These are phyloP conservation scores for Macrotrachela quadricornifera DNA, from an alignment of 1,140 invertebrate species.

Conservation along the genomic window DNA sequence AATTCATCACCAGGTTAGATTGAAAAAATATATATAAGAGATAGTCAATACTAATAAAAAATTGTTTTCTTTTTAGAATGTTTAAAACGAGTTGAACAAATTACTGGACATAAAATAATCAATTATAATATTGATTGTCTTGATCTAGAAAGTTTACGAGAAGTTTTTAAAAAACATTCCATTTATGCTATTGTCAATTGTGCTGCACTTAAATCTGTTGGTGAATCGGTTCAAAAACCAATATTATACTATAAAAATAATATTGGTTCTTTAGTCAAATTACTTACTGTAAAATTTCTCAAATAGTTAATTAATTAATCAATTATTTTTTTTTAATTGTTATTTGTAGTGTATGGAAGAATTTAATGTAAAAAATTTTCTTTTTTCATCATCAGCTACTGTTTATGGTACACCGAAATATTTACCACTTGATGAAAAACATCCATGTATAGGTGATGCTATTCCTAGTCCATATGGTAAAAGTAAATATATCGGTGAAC, in stretches of 20 bases:
- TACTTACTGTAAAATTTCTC: no score
- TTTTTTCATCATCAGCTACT: constrained; percentile 83
- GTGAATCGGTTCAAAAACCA: constrained; percentile 75
- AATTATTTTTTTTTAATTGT: constrained; percentile 1
- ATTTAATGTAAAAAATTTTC: constrained; percentile 48
- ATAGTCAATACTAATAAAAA: not conserved
- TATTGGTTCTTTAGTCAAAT: constrained; percentile 39
- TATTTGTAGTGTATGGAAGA: constrained; percentile 54
- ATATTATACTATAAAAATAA: constrained; percentile 81
- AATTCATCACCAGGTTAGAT: constrained; percentile 32
- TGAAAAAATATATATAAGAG: not conserved
- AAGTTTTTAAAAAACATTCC: constrained; percentile 56
- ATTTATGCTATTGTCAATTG: constrained; percentile 87
- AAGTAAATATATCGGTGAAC: constrained; percentile 91
- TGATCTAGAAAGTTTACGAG: constrained; percentile 41
- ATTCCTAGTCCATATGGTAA: constrained; percentile 92
- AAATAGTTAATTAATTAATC: no score
- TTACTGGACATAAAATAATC: constrained; percentile 50
- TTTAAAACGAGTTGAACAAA: constrained; percentile 46
- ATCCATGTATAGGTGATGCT: constrained; percentile 48
- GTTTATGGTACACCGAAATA: constrained; percentile 67
- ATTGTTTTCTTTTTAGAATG: constrained; percentile 16
- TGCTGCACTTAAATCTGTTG: constrained; percentile 89
- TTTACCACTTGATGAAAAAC: constrained; percentile 63
- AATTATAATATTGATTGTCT: constrained; percentile 57